Evolutionary conservation across 2,797 vertebrate species (phyloP).

Genomic region (Aphelocoma californica): DNA sequence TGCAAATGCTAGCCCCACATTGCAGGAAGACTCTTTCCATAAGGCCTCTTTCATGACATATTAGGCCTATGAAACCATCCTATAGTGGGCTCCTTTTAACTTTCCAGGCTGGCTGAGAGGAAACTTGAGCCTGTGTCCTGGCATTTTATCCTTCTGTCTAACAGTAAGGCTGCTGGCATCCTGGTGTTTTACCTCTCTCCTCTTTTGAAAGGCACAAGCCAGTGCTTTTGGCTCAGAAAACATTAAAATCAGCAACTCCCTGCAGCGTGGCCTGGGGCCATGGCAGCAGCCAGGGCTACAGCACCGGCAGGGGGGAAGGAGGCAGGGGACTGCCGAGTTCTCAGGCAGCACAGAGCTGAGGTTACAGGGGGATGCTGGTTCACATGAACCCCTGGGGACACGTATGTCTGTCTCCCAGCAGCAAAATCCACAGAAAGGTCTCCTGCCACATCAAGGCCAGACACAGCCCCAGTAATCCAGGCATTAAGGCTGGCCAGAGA

Average conservation of each 20-base stretch:
- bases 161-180: neutral
- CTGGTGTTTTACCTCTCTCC: neutral
- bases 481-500: neutral
- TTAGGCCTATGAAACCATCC: neutral
- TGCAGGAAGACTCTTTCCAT: neutral
- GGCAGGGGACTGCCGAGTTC: neutral
- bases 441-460: neutral
- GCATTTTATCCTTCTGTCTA: neutral
- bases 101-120: neutral
- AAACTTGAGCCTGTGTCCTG: neutral
- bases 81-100: neutral
- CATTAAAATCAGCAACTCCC: neutral
- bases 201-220: neutral
- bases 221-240: neutral
- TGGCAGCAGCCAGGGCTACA: neutral
- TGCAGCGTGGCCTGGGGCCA: neutral
- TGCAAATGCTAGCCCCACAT: accelerated
- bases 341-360: constrained; percentile 9
- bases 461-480: neutral
- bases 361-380: constrained; percentile 14
- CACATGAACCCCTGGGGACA: neutral
- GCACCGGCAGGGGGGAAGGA: neutral
- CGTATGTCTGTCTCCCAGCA: neutral
- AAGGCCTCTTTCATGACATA: neutral
- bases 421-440: neutral